Base-by-base conservation (phyloP, 2,888 invertebrate genomes). In the Teleogryllus oceanicus region DNA sequence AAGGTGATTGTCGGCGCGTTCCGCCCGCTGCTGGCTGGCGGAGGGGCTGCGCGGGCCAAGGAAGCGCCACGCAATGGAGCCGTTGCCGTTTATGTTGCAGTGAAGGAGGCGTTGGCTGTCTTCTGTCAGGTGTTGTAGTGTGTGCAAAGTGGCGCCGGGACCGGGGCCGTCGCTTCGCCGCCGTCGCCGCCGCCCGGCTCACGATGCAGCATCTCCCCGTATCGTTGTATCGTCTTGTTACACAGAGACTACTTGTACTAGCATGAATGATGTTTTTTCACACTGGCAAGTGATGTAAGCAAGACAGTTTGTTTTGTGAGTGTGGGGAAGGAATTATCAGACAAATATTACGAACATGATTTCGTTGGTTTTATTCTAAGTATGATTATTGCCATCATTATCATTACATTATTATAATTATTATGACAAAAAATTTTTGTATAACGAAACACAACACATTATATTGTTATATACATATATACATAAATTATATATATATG, bases 61-160 rank as follows among this genome's bases (percentile, higher is more conserved):
- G 16, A 18, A 13, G 16, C 13, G 62, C 8, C 16, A 18, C 62
- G 62, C 62, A 62, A 18, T 62, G 62, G 62, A 62, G 16, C 37
- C 16, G 13, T 75, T 80, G 76, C 77, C 50, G 50, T 78, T 81
- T 50, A 81, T 82, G 82, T 89, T 89, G 74, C 87, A 90, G 90
- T 90, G 89, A 90, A 89, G 89, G 89, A 90, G 88, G 89, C 89
- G 88, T 89, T 89, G 89, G 89, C 88, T 88, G 87, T 87, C 87
- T 86, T 86, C 86, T 85, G 85, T 86, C 85, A 85, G 84, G 84
- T 85, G 84, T 83, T 86, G 85, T 78, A 74, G 74, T 79, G 51
- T 62, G 62, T 62, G 62, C 62, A 62, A 62, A 18, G 62, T 62
- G 62, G 62, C n/a, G 62, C 62, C 62, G 62, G 62, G 62, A 62